These are phyloP conservation scores for Chrysolina haemoptera DNA, from an alignment of 2,888 invertebrate genomes.

Conservation along the genomic window DNA sequence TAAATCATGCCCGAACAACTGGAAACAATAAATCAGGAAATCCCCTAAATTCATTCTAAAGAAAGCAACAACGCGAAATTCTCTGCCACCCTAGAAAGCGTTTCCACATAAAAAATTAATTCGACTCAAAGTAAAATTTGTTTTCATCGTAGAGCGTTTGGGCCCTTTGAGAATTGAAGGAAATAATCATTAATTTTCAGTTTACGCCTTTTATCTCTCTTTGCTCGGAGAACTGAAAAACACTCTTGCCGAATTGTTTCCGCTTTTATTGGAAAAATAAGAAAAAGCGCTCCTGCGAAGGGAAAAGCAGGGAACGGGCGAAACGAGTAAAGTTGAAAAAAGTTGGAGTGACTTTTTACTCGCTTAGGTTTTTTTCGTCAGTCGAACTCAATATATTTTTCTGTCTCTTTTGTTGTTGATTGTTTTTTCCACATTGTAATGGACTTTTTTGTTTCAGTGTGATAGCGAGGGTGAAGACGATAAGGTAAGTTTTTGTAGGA, in stretches of 20 bases:
- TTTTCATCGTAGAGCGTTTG: constrained; percentile 14
- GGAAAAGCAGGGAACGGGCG: constrained; percentile 34
- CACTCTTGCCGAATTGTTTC: constrained; percentile 34
- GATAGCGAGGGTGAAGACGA: constrained; percentile 95
- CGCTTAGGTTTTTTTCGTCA: constrained; percentile 44
- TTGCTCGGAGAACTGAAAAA: constrained; percentile 36
- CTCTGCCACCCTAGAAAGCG: constrained; percentile 30
- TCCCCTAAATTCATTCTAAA: constrained; percentile 43
- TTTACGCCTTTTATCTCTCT: constrained; percentile 47
- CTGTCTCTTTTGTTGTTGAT: constrained; percentile 50
- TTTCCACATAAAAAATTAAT: constrained; percentile 29
- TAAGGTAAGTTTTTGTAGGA: constrained; percentile 79
- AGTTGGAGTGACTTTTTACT: constrained; percentile 59
- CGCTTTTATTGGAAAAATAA: constrained; percentile 35
- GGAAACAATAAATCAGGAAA: constrained; percentile 49
- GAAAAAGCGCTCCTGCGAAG: constrained; percentile 32
- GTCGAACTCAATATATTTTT: constrained; percentile 46
- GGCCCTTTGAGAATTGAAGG: constrained; percentile 38
- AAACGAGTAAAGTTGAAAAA: constrained; percentile 50
- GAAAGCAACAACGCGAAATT: constrained; percentile 45
- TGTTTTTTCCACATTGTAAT: constrained; percentile 53
- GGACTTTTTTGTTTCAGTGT: constrained; percentile 81
- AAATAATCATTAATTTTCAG: constrained; percentile 50
- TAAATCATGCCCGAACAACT: constrained; percentile 47
- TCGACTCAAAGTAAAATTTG: constrained; percentile 24